Conservation (phyloP, 2,113 vertebrate species). For the Montifringilla adamsi region DNA sequence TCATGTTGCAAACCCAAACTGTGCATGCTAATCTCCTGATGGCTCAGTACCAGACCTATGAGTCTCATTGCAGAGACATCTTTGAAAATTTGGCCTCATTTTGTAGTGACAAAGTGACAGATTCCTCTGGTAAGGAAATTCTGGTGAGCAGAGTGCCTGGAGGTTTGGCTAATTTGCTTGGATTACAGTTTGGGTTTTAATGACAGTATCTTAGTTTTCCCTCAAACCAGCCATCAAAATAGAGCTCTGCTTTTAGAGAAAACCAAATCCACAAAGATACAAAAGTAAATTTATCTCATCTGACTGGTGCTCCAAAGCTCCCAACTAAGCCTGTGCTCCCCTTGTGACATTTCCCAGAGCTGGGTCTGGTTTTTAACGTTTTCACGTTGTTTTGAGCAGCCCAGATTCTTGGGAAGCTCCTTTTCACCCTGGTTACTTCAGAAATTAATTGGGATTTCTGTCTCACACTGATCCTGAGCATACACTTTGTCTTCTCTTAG, state of each 20-base stretch:
- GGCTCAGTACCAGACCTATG: not conserved
- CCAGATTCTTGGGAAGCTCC: not conserved
- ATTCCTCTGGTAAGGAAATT: slow-evolving; percentile 9
- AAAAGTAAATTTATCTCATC: not conserved
- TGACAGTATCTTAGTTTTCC: not conserved
- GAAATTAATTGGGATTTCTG: not conserved
- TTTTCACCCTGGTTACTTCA: not conserved
- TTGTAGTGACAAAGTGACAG: not conserved
- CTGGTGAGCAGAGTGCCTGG: not conserved
- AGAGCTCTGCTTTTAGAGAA: not conserved
- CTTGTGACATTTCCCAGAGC: not conserved
- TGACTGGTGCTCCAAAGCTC: not conserved
- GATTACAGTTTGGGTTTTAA: slow-evolving; percentile 2
- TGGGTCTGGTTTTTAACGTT: not conserved
- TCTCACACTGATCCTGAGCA: not conserved
- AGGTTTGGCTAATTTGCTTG: slow-evolving; percentile 23
- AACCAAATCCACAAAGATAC: not conserved
- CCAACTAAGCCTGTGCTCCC: not conserved
- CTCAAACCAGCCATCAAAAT: not conserved
- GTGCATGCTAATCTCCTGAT: not conserved
- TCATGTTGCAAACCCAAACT: slow-evolving; percentile 3
- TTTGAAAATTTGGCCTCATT: slow-evolving; percentile 33
- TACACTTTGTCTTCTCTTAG: not conserved
- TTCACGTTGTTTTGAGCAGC: not conserved
- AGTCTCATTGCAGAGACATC: not conserved